phyloP scores from a whole-genome alignment of 2,113 vertebrate genomes.

The Mormoops blainvillei region DNA sequence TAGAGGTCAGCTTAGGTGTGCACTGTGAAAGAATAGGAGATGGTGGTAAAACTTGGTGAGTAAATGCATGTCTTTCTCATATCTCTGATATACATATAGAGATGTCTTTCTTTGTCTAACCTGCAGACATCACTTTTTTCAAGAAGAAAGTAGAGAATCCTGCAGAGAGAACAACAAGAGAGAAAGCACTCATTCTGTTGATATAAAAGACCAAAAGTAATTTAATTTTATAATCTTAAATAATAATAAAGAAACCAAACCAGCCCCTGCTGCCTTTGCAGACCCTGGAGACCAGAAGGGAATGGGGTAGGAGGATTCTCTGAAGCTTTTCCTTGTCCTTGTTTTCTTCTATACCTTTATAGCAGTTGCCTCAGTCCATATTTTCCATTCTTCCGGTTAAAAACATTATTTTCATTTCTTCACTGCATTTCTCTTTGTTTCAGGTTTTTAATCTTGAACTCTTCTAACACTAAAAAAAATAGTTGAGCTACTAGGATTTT shows the following conservation, averaged over 20 bases:
- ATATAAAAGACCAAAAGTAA: neutral
- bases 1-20: neutral
- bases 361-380: neutral
- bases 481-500: neutral
- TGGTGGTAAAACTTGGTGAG: neutral
- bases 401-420: constrained; percentile 8
- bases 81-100: neutral
- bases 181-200: neutral
- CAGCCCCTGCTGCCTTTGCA: neutral
- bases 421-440: neutral
- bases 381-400: neutral
- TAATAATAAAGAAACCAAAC: neutral
- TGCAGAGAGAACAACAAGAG: neutral
- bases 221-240: too few species aligned
- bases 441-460: neutral
- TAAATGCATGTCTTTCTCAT: neutral
- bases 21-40: neutral
- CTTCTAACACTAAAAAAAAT: neutral
- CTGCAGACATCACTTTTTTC: neutral
- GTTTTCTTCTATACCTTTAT: neutral
- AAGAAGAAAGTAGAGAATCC: neutral
- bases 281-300: neutral
- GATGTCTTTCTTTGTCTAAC: neutral
- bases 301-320: neutral
- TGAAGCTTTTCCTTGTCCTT: neutral